Evolutionary conservation across 2,888 invertebrate genomes (phyloP), one percentile per base, ranked within the genome.

Genomic region (Sepiola atlantica): DNA sequence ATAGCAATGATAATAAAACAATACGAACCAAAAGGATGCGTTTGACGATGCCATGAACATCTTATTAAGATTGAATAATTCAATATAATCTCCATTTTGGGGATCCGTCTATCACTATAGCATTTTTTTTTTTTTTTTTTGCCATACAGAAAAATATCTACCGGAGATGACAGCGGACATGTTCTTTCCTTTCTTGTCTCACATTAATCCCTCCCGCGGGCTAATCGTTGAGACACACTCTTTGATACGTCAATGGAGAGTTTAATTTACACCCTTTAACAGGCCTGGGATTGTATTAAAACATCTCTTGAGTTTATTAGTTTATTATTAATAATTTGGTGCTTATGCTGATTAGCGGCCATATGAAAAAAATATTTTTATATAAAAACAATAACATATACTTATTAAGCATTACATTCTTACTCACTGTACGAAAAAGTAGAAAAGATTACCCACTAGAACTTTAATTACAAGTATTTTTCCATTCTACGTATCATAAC

Each of bases 1-100:
- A 77, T n/a, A 77, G 16, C 3, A n/a, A 18, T 45, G 45, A 2
- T 45, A 2, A 45, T 45, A 45, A 45, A 45, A 45, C 45, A 45
- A 45, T 45, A 45, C 45, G 14, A 16, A 16, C 16, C n/a, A 77
- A 77, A 77, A n/a, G 32, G 16, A 16, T 32, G 1, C 1, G 10
- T 77, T 77, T 77, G 77, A 77, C 32, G 77, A n/a, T 32, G 16
- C 77, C n/a, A 32, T 16, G 77, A n/a, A 77, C 77, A 77, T 77
- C 77, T n/a, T 61, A 61, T 61, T 77, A 77, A 32, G 77, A 77
- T 77, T 77, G n/a, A 77, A 77, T 77, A 77, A 77, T 77, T 77
- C 32, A 77, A 77, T 77, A 77, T 77, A 77, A 77, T 77, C 77
- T 14, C 16, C 16, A 16, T 77, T 32, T 77, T 77, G 0, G 32